Evolutionary conservation across 2,797 vertebrate species (phyloP), one percentile per base, ranked within the genome.

Genomic region (Pseudomugil gertrudae): DNA sequence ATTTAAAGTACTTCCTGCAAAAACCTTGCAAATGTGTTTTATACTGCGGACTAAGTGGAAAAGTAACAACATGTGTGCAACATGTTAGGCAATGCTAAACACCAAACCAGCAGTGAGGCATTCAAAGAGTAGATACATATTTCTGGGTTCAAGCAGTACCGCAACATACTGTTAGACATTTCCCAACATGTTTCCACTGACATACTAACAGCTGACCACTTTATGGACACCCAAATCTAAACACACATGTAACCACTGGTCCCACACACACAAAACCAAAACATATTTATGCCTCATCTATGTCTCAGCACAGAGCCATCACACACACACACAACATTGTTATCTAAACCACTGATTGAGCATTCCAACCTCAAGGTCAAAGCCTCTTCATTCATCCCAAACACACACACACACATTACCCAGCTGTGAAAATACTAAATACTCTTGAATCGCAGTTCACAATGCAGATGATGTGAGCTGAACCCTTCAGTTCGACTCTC

Each of bases 361-460:
- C 66, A 76, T 81, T 83, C 64, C 69, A 58, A 67, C 36, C 52
- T 79, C 78, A 81, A 83, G 73, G 73, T 68, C 69, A 57, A 27
- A 45, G 32, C 24, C 35, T 23, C 61, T n/a, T 21, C 32, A 43
- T 40, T 29, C 21, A 43, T 57, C 58, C 55, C 43, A 38, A 60
- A 59, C 36, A 26, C 14, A 0, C 11, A 26, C 6, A 50, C 48
- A 27, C 19, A 45, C 32, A 19, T 59, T 47, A 33, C 35, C 24
- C 55, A 54, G 30, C 45, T 45, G 57, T 29, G 63, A 60, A 56
- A 68, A 63, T 26, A 29, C 40, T 53, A 40, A 19, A 50, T 51
- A 21, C 45, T 23, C 45, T 47, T 47, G 3, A 35, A 61, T 35
- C 30, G 24, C 9, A 26, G 51, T 36, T 50, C 26, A 51, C 23